A percentile compares a stretch with the other conserved stretches of the same genome.
These are phyloP conservation scores for Idaea aversata DNA, from an alignment of 2,888 invertebrate species.

Conservation along the genomic window DNA sequence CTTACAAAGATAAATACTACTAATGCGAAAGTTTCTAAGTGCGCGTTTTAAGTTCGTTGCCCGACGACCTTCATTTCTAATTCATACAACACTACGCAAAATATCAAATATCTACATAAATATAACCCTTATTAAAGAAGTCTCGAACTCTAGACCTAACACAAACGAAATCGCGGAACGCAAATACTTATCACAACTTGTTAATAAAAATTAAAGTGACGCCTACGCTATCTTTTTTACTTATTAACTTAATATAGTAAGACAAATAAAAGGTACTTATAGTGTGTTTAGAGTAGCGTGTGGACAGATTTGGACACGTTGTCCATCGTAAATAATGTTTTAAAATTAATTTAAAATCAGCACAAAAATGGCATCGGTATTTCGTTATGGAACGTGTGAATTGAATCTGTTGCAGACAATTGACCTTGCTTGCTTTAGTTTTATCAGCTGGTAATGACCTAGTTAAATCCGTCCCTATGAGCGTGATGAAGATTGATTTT, in stretches of 20 bases:
- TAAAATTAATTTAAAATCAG: not conserved
- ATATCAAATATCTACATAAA: not conserved
- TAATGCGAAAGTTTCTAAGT: not conserved
- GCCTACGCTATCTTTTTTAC: not conserved
- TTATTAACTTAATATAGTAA: not conserved
- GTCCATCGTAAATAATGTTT: not conserved
- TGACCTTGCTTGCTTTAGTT: not conserved
- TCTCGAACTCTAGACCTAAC: too few relatives aligned
- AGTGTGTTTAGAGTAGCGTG: not conserved
- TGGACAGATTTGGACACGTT: not conserved
- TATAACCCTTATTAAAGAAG: not conserved
- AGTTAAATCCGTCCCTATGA: not conserved
- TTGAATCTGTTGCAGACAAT: not conserved
- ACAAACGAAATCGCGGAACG: too few relatives aligned
- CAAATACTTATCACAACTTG: not conserved
- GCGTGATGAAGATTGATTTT: constrained; percentile 1
- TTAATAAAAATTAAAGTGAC: not conserved
- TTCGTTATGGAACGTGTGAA: constrained; percentile 1
- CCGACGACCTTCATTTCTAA: not conserved
- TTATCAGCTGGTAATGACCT: not conserved
- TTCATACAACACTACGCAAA: not conserved
- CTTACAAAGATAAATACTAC: not conserved
- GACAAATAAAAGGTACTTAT: not conserved
- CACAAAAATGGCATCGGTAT: not conserved
- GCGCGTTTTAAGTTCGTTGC: not conserved